Base-by-base conservation (phyloP, 1,140 invertebrate genomes). In the Streblospio benedicti region DNA sequence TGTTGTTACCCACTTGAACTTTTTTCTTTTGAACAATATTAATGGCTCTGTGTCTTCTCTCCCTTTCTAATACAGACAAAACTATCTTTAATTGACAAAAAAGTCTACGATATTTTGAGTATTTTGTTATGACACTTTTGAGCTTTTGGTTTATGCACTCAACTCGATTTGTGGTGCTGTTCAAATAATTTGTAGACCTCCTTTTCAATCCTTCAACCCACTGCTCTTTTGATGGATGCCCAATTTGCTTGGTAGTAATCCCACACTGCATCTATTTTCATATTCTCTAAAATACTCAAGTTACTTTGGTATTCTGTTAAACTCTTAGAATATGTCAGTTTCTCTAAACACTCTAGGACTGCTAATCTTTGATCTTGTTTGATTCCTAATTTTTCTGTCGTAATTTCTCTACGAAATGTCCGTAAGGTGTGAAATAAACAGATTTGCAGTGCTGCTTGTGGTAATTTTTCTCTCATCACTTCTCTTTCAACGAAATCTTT, bases 61-160 rank as follows among this genome's bases (percentile, higher is more conserved):
- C n/a, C n/a, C n/a, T n/a, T n/a, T n/a, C n/a, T n/a, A n/a, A n/a
- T n/a, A n/a, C n/a, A n/a, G n/a, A n/a, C n/a, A n/a, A n/a, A n/a
- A n/a, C n/a, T n/a, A n/a, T n/a, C n/a, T n/a, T n/a, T n/a, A 53
- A 53, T 25, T 53, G 27, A 27, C 25, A 23, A 31, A 53, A 53
- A 16, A 53, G 33, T 27, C 2, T 32, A 30, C 20, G 23, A 1
- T 31, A 30, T 32, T 27, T 20, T 20, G 51, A 27, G 12, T 4
- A 53, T 1, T 31, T 5, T 2, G 51, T 5, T 6, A 4, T 20
- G 14, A 32, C n/a, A 33, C 31, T 32, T 32, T 53, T 53, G 51
- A 53, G 2, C 18, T 53, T 27, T 0, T 30, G 20, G 25, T 53
- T 53, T 0, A 53, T 6, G 31, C 31, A 31, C 18, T 53, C 51